These are phyloP conservation scores for Taeniopygia guttata DNA, from an alignment of 2,797 vertebrate species.

Conservation along the genomic window DNA sequence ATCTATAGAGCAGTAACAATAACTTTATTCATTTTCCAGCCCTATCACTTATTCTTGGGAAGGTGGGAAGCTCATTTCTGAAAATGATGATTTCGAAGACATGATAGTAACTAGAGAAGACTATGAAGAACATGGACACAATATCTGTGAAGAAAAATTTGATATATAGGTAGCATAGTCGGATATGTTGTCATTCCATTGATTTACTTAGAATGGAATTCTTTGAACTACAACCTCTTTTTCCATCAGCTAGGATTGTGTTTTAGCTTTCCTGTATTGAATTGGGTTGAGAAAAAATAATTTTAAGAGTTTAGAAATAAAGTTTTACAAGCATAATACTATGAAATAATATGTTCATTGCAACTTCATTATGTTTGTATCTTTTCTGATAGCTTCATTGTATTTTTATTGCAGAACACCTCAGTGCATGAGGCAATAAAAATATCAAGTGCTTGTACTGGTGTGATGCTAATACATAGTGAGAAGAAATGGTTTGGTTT, in stretches of 20 bases:
- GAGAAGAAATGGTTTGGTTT: not conserved
- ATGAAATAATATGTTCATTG: not conserved
- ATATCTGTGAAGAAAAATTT: conserved; percentile 96
- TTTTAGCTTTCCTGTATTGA: conserved; percentile 57
- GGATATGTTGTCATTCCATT: not conserved
- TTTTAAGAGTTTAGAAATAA: conserved; percentile 3
- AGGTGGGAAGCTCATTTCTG: conserved; percentile 92
- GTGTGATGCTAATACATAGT: not conserved
- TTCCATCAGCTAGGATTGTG: conserved; percentile 34
- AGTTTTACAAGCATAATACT: not conserved
- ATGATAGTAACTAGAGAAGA: conserved; percentile 96
- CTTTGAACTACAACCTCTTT: not conserved
- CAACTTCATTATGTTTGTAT: not conserved
- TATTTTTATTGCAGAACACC: not conserved
- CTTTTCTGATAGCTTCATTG: not conserved
- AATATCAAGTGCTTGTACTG: not conserved
- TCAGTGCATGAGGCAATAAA: not conserved
- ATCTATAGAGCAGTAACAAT: not conserved
- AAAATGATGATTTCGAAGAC: conserved; percentile 94
- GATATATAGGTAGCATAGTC: conserved; percentile 81
- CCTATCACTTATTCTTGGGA: conserved; percentile 94
- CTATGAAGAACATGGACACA: conserved; percentile 97
- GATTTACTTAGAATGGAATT: not conserved
- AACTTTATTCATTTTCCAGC: conserved; percentile 74
- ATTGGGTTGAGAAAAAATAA: not conserved